These are phyloP conservation scores for Chunga burmeisteri DNA, from an alignment of 2,113 vertebrate species.

Conservation along the genomic window DNA sequence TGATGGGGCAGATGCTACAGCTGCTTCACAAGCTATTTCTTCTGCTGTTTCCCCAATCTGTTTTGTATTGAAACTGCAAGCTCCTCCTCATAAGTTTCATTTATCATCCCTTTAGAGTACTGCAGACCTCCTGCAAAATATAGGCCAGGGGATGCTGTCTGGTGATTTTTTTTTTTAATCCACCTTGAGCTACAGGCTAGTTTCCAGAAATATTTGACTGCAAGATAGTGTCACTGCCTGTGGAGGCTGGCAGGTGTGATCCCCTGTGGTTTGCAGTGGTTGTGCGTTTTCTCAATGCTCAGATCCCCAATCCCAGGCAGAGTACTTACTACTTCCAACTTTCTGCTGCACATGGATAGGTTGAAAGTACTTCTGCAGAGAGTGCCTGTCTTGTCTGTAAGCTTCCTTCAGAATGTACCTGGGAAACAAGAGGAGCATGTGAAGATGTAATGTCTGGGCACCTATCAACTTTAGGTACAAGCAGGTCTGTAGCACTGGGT, in stretches of 20 bases:
- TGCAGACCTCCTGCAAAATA: background rate
- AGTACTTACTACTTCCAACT: background rate
- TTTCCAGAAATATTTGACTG: background rate
- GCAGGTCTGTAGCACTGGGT: background rate
- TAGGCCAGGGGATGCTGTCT: background rate
- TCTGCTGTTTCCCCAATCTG: background rate
- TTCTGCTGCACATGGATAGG: fast-evolving
- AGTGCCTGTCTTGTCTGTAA: background rate
- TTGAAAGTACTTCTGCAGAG: background rate
- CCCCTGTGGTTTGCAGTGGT: background rate
- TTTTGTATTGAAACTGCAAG: background rate
- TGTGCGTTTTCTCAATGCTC: background rate
- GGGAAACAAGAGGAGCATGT: background rate
- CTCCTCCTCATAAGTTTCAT: background rate
- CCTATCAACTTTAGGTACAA: background rate
- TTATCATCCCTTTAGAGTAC: background rate
- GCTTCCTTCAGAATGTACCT: background rate
- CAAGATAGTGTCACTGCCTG: background rate
- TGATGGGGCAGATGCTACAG: background rate
- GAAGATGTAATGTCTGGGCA: background rate
- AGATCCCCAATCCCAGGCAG: no score
- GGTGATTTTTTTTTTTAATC: background rate
- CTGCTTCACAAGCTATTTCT: background rate
- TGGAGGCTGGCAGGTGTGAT: background rate
- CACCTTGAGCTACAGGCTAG: background rate